These are phyloP conservation scores for Papilio protenor DNA, from an alignment of 2,888 invertebrate genomes.

Conservation along the genomic window DNA sequence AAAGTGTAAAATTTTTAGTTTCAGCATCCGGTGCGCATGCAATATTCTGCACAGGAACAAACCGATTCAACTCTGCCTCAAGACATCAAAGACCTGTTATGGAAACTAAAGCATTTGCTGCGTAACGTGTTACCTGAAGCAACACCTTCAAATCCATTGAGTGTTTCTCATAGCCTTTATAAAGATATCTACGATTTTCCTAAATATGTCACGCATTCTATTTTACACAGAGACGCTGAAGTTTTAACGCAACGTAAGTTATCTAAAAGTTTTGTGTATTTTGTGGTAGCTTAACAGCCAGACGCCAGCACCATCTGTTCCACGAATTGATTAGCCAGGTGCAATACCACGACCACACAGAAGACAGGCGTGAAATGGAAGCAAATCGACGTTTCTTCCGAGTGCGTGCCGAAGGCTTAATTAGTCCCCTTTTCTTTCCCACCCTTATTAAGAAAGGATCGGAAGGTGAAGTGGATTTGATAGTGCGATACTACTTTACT, in stretches of 20 bases:
- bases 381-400: no score
- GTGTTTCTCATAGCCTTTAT: neutral
- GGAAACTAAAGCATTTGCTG: constrained; percentile 53
- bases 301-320: no score
- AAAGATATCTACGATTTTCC: neutral
- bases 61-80: constrained; percentile 50
- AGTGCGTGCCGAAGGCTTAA: no score
- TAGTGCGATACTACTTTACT: neutral
- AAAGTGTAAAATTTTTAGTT: neutral
- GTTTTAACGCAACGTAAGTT: constrained; percentile 10
- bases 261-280: no score
- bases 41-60: constrained; percentile 19
- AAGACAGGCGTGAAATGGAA: no score
- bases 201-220: neutral
- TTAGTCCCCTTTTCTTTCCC: no score
- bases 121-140: constrained; percentile 42
- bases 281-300: no score
- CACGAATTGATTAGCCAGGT: no score
- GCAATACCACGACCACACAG: no score
- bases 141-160: neutral
- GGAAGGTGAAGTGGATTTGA: no score
- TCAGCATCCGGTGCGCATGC: neutral
- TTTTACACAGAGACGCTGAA: neutral
- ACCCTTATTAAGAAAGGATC: no score
- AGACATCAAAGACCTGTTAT: constrained; percentile 53